Evolutionary conservation across 2,888 invertebrate species (phyloP).

Genomic region (Apodemia duryi): DNA sequence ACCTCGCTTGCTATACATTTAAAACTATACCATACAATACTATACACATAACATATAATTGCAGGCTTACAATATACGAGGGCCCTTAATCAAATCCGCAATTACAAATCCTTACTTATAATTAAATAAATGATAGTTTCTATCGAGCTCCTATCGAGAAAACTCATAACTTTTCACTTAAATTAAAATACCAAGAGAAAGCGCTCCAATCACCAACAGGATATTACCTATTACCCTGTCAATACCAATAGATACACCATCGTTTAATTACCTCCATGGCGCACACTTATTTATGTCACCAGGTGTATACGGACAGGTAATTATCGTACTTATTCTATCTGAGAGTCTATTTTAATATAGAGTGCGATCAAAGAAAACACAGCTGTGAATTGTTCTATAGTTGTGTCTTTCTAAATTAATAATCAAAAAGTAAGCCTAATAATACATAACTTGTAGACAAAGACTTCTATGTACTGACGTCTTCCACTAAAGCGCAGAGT

Average conservation of each 20-base stretch:
- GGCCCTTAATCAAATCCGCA: background rate
- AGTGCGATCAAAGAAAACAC: background rate
- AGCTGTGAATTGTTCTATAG: background rate
- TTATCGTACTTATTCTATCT: constrained; percentile 34
- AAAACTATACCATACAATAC: too few relatives aligned
- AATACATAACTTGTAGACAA: too few relatives aligned
- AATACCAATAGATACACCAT: constrained; percentile 27
- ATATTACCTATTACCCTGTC: constrained; percentile 37
- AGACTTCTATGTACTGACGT: too few relatives aligned
- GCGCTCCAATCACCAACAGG: constrained; percentile 33
- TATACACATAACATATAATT: background rate
- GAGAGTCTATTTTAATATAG: background rate
- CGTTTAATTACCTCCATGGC: constrained; percentile 28
- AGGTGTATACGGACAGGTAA: constrained; percentile 38
- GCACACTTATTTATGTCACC: constrained; percentile 39
- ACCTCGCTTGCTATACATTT: too few relatives aligned
- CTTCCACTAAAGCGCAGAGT: too few relatives aligned
- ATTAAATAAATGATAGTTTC: constrained; percentile 17
- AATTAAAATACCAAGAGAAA: constrained; percentile 37
- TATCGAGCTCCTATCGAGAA: constrained; percentile 19
- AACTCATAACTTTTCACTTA: constrained; percentile 28
- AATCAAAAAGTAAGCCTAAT: too few relatives aligned
- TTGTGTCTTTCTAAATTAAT: background rate
- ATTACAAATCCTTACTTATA: constrained; percentile 3
- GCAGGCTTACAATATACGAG: background rate